Evolutionary conservation across 2,797 vertebrate species (phyloP), one percentile per base, ranked within the genome.

Genomic region (Syngnathus acus): DNA sequence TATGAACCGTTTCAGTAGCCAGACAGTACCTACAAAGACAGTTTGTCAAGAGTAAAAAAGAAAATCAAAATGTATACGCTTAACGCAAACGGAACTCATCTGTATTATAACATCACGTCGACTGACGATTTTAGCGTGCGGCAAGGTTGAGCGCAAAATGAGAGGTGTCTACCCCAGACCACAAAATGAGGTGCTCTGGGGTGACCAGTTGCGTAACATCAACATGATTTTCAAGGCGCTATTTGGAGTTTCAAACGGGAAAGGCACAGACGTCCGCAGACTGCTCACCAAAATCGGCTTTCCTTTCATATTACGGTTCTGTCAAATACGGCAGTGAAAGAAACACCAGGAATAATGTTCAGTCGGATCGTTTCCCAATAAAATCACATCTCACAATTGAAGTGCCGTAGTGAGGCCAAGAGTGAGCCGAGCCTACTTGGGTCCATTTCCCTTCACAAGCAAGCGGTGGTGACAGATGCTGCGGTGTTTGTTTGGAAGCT

Each of bases 401-500:
- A 32, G 32, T 32, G 32, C 4, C 32, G 32, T 32, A 4, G 32
- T 32, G 32, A 32, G 32, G 32, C 32, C 32, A 32, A 4, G 4
- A 32, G 32, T 32, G 32, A 32, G 32, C 32, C 32, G 32, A 32
- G 32, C 32, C 32, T 32, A 32, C 32, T 32, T 32, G 32, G 32
- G 4, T 32, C 9, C 59, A 69, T 55, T 11, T 51, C 48, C 66
- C 57, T 7, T 45, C 21, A 45, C 21, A 16, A 62, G 60, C 21
- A 16, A 62, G 60, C 11, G 9, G 2, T 8, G 60, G 40, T 62
- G 60, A 62, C 40, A 62, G 59, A 62, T 13, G 60, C 39, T 23
- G 10, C 21, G 14, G 42, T 45, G 40, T 45, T 45, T 62, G 42
- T 62, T 45, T 62, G 60, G 60, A 62, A 26, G 42, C n/a, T 62